These are phyloP conservation scores for Montifringilla adamsi DNA, from an alignment of 2,113 vertebrate species.

Conservation along the genomic window DNA sequence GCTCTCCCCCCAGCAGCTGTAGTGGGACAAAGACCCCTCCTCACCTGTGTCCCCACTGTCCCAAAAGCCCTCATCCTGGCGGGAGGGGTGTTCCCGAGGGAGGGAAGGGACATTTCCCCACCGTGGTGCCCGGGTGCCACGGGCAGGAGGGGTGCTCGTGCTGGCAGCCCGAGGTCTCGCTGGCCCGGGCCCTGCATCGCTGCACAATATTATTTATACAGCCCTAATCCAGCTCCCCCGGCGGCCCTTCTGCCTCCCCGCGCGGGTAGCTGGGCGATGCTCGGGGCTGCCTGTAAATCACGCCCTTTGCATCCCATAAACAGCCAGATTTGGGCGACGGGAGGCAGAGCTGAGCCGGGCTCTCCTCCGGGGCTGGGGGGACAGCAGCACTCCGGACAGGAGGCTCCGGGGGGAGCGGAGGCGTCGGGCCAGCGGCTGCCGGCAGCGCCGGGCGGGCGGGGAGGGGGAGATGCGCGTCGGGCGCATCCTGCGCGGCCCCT, in stretches of 20 bases:
- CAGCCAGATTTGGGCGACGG: not conserved
- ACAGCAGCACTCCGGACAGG: not conserved
- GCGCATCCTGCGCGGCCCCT: slow-evolving; percentile 15
- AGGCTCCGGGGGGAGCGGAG: not conserved
- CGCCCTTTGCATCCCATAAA: not conserved
- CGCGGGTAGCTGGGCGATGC: not conserved
- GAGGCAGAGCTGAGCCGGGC: not conserved
- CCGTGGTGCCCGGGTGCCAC: rapidly evolving
- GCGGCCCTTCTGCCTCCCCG: not conserved
- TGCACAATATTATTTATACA: not conserved
- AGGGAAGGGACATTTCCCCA: not conserved
- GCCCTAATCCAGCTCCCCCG: not conserved
- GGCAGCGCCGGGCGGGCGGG: not conserved
- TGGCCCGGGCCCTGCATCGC: not conserved
- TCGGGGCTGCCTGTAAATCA: not conserved
- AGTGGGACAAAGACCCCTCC: not conserved
- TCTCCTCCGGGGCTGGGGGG: not conserved
- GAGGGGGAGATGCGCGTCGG: not conserved
- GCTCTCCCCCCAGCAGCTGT: not conserved
- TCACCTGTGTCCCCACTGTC: not conserved
- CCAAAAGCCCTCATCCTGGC: not conserved
- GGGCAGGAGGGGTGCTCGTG: not conserved
- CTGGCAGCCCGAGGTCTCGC: not conserved
- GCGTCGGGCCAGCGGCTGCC: not conserved
- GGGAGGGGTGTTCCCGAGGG: not conserved